These are phyloP conservation scores for Tubulanus polymorphus DNA, from an alignment of 2,888 invertebrate species.

Conservation along the genomic window DNA sequence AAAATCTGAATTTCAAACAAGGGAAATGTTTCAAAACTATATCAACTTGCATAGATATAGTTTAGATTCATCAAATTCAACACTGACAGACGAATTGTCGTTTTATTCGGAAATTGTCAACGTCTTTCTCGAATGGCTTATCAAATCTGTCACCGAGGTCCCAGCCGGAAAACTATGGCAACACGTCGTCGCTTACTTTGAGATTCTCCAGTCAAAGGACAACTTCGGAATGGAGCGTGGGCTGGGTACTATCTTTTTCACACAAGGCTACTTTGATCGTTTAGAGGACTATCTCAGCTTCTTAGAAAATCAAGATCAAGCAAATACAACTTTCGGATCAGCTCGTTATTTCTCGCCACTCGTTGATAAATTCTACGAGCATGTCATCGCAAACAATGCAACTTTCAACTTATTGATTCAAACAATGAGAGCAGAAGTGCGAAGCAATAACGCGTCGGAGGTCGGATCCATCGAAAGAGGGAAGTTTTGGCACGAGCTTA, in stretches of 20 bases:
- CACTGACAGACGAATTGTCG: slow-evolving; percentile 31
- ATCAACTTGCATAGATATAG: slow-evolving; percentile 36
- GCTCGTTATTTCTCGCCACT: slow-evolving; percentile 33
- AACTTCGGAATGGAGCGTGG: slow-evolving; percentile 38
- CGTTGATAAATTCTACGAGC: slow-evolving; percentile 30
- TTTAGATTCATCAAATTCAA: slow-evolving; percentile 29
- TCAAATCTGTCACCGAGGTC: slow-evolving; percentile 52
- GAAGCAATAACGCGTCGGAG: slow-evolving; percentile 23
- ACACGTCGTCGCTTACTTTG: slow-evolving; percentile 37
- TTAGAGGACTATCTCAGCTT: slow-evolving; percentile 35
- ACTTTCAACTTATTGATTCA: slow-evolving; percentile 13
- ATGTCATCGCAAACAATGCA: slow-evolving; percentile 10
- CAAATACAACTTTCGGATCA: slow-evolving; percentile 34
- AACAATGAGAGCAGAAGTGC: slow-evolving; percentile 24
- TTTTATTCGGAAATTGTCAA: slow-evolving; percentile 38
- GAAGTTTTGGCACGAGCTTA: slow-evolving; percentile 35
- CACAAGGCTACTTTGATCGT: slow-evolving; percentile 30
- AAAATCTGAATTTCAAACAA: slow-evolving; percentile 26
- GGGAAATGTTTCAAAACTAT: slow-evolving; percentile 28
- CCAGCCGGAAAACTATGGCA: slow-evolving; percentile 35
- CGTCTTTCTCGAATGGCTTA: slow-evolving; percentile 38
- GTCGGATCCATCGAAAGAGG: slow-evolving; percentile 27
- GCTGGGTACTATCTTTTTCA: slow-evolving; percentile 36
- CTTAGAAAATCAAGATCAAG: slow-evolving; percentile 33
- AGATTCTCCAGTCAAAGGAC: slow-evolving; percentile 38